Percentiles rank a stretch among this genome's conserved stretches.
Evolutionary conservation across 2,888 invertebrate species (phyloP).

Genomic region (Cephalotes varians): DNA sequence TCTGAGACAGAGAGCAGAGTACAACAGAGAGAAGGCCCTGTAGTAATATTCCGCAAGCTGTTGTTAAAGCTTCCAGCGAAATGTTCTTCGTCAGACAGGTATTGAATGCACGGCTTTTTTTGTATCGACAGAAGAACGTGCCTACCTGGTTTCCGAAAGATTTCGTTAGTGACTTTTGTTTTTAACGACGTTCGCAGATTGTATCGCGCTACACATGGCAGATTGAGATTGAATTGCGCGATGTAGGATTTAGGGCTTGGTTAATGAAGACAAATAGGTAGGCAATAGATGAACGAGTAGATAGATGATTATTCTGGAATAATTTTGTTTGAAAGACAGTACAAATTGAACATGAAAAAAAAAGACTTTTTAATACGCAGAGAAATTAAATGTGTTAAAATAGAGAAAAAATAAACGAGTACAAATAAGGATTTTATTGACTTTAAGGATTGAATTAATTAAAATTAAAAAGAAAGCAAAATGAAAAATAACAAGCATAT

Average conservation of each 20-base stretch:
- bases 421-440: background rate
- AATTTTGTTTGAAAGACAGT: background rate
- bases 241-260: background rate
- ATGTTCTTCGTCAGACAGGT: slow-evolving; percentile 39
- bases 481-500: background rate
- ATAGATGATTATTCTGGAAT: background rate
- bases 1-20: slow-evolving; percentile 28
- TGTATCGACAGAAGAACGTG: background rate
- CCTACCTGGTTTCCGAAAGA: slow-evolving; percentile 10
- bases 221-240: slow-evolving; percentile 28
- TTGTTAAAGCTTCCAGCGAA: slow-evolving; percentile 54
- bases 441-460: background rate
- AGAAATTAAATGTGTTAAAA: background rate
- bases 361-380: background rate
- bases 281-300: background rate
- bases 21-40: slow-evolving; percentile 35
- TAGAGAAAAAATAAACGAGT: background rate
- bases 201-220: slow-evolving; percentile 25
- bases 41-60: slow-evolving; percentile 63
- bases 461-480: background rate
- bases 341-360: background rate
- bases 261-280: slow-evolving; percentile 8
- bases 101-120: slow-evolving; percentile 41
- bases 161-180: slow-evolving; percentile 3
- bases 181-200: slow-evolving; percentile 22